Evolutionary conservation across 2,797 vertebrate genomes (phyloP).

Genomic region (Rallus crepitans): DNA sequence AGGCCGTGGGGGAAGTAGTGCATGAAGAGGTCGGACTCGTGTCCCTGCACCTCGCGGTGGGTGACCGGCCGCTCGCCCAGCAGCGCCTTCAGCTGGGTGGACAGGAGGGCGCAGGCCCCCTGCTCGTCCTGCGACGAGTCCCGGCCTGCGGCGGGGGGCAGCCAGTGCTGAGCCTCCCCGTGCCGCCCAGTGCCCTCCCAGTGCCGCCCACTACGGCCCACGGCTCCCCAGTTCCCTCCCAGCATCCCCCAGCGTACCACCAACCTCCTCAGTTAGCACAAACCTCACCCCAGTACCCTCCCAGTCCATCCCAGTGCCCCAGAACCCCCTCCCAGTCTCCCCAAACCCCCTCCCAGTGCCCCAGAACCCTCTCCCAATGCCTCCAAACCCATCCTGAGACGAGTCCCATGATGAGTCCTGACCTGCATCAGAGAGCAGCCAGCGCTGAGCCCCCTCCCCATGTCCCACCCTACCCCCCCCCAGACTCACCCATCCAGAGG

Average conservation of each 20-base stretch:
- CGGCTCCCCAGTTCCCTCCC: too few species aligned
- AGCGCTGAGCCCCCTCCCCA: neutral
- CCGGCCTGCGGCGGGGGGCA: slow-evolving; percentile 76
- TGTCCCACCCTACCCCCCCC: neutral
- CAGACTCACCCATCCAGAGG: slow-evolving; percentile 81
- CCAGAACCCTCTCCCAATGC: too few species aligned
- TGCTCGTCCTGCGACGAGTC: slow-evolving; percentile 89
- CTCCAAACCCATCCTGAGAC: too few species aligned
- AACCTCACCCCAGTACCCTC: too few species aligned
- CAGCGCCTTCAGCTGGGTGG: slow-evolving; percentile 88
- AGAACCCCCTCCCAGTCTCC: too few species aligned
- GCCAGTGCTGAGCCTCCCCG: neutral
- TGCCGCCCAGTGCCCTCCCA: too few species aligned
- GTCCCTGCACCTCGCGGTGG: slow-evolving; percentile 89
- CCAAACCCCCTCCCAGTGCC: too few species aligned
- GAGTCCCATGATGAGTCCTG: slow-evolving; percentile 86
- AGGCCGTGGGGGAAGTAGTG: slow-evolving; percentile 87
- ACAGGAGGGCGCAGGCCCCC: slow-evolving; percentile 89
- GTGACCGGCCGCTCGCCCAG: slow-evolving; percentile 88
- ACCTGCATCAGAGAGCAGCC: slow-evolving; percentile 68
- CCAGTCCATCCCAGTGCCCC: too few species aligned
- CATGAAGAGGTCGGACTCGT: slow-evolving; percentile 89
- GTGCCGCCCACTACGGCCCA: too few species aligned
- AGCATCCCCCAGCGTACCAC: too few species aligned
- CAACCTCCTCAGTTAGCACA: too few species aligned